Evolutionary conservation across 1,140 invertebrate species (phyloP).

Genomic region (Halesus radiatus): DNA sequence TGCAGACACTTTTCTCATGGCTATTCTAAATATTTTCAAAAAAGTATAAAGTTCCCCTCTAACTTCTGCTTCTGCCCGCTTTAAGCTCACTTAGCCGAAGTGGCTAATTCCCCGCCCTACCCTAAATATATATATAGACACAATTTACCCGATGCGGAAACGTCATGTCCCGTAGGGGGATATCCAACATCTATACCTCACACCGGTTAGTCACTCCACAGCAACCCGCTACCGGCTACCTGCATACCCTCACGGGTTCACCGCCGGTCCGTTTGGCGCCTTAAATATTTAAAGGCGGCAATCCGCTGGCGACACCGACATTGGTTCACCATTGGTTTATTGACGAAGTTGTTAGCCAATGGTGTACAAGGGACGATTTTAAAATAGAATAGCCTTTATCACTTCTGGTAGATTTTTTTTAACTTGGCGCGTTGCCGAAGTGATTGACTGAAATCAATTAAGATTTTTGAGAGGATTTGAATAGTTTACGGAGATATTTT

Average conservation of each 20-base stretch:
- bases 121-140: no score
- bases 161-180: no score
- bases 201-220: no score
- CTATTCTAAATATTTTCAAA: neutral
- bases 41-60: neutral
- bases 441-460: no score
- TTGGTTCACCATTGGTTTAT: conserved; percentile 31
- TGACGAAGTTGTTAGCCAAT: conserved; percentile 25
- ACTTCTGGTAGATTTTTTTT: no score
- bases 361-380: conserved; percentile 11
- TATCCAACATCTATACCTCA: no score
- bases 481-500: no score
- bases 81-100: neutral
- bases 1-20: no score
- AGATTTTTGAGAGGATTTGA: no score
- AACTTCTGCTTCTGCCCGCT: neutral
- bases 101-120: neutral
- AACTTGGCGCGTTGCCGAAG: no score
- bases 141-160: neutral
- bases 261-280: conserved; percentile 9
- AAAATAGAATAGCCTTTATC: conserved; percentile 17
- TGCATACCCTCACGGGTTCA: neutral
- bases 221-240: no score
- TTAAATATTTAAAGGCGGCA: conserved; percentile 34
- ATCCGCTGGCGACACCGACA: conserved; percentile 1